These are phyloP conservation scores for Adelges cooleyi DNA, from an alignment of 1,140 invertebrate genomes.

Conservation along the genomic window DNA sequence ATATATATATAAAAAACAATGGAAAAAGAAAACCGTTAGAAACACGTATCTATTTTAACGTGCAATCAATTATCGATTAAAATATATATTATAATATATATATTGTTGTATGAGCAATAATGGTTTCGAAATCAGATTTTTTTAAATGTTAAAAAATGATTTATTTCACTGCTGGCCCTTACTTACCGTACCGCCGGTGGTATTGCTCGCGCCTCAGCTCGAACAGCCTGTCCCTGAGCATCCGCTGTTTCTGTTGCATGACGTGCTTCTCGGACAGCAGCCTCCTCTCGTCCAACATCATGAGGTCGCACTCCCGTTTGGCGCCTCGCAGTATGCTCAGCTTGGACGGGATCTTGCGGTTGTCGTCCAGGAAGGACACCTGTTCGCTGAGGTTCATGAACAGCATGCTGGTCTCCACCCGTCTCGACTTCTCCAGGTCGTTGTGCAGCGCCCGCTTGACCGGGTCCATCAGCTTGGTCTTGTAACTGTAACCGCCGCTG, in stretches of 20 bases:
- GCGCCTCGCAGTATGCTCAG: slow-evolving; percentile 24
- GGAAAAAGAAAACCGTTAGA: too few relatives aligned
- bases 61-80: too few relatives aligned
- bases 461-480: slow-evolving; percentile 24
- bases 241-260: slow-evolving; percentile 19
- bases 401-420: slow-evolving; percentile 23
- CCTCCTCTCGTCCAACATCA: slow-evolving; percentile 13
- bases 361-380: slow-evolving; percentile 22
- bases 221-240: slow-evolving; percentile 18
- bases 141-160: background rate
- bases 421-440: slow-evolving; percentile 15
- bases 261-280: slow-evolving; percentile 22
- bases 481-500: slow-evolving; percentile 1
- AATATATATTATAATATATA: too few relatives aligned
- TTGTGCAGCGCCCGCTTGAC: slow-evolving; percentile 22
- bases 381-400: slow-evolving; percentile 25
- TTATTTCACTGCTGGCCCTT: background rate
- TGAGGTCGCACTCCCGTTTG: slow-evolving; percentile 21
- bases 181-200: slow-evolving; percentile 16
- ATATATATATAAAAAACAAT: too few relatives aligned
- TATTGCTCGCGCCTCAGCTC: slow-evolving; percentile 14
- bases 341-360: slow-evolving; percentile 25
- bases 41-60: too few relatives aligned
- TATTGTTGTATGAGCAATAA: too few relatives aligned
- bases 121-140: background rate